Base-by-base conservation (phyloP, 1,140 invertebrate genomes). In the Teleogryllus occipitalis region DNA sequence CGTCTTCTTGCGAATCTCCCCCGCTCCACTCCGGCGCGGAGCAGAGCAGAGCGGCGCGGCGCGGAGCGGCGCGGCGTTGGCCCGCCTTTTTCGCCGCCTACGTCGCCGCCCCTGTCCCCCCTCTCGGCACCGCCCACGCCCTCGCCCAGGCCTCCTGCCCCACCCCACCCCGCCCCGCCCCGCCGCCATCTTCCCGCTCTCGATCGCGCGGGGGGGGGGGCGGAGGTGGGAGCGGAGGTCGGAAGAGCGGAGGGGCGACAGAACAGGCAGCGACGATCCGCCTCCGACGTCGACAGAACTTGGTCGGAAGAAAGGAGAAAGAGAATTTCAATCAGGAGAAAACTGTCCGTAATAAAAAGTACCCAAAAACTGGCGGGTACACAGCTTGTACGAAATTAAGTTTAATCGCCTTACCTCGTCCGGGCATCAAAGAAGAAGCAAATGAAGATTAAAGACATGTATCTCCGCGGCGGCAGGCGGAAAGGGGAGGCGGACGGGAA, bases 381-480 rank as follows among this genome's bases (percentile, higher is more conserved):
- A 65, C 10, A 14, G 54, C 54, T 65, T 18, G 54, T 65, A 65
- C 10, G 10, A 65, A 65, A 65, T 65, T 10, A 65, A 65, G 54
- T 65, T 65, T 65, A 65, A 65, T 65, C 54, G 54, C 54, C 27
- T 65, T 65, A 65, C 54, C 54, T 65, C 54, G 18, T 10, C 54
- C 54, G 54, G 18, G 27, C 27, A 65, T 10, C 54, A 65, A 65
- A 65, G 54, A 65, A 65, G 18, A 65, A 18, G 54, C 54, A 65
- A 18, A 65, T 65, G 54, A 65, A 65, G 54, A 65, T 65, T 65
- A 65, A 65, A 65, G 54, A 65, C 54, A 65, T 65, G 54, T 65
- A 65, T 65, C 54, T 65, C 27, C 27, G 27, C 27, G 27, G 27
- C 27, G 27, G 27, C 1, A 39, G 5, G 27, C 1, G 27, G 54